A percentile compares a stretch with the other conserved stretches of the same genome.
Conservation (phyloP, 2,113 vertebrate genomes). For the Vulpes ferrilata region DNA sequence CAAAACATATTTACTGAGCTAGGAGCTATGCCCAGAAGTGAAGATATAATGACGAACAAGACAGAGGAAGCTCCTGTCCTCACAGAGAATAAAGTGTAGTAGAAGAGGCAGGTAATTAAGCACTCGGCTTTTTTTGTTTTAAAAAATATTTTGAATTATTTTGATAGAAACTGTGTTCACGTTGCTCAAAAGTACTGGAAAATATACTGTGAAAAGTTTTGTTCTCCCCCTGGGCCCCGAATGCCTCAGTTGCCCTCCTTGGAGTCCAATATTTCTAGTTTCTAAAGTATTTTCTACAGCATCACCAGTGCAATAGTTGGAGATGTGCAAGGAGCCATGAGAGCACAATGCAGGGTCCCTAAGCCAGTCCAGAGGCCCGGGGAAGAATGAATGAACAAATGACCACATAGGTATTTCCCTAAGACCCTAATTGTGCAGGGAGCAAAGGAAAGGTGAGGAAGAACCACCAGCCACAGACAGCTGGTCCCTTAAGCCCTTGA, state of each 20-base stretch:
- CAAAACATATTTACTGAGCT: not conserved
- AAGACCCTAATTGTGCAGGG: not conserved
- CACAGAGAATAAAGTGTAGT: not conserved
- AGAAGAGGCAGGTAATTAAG: not conserved
- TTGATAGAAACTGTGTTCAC: not conserved
- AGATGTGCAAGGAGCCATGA: not conserved
- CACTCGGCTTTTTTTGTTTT: not conserved
- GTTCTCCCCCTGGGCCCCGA: not conserved
- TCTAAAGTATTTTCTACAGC: constrained; percentile 15
- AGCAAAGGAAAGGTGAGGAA: not conserved
- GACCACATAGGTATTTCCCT: not conserved
- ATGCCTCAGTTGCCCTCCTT: not conserved
- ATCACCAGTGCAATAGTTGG: not conserved
- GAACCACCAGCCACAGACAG: not conserved
- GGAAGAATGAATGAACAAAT: not conserved
- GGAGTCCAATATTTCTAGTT: constrained; percentile 5
- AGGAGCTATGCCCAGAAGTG: not conserved
- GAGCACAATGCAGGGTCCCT: not conserved
- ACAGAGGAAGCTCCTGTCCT: not conserved
- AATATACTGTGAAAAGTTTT: not conserved
- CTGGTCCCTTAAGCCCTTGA: not conserved
- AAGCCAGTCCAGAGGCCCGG: not conserved
- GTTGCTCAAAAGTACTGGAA: constrained; percentile 37
- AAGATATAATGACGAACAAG: not conserved
- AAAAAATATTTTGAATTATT: constrained; percentile 28